Evolutionary conservation across 2,888 invertebrate genomes (phyloP).

Genomic region (Pollenia angustigena): DNA sequence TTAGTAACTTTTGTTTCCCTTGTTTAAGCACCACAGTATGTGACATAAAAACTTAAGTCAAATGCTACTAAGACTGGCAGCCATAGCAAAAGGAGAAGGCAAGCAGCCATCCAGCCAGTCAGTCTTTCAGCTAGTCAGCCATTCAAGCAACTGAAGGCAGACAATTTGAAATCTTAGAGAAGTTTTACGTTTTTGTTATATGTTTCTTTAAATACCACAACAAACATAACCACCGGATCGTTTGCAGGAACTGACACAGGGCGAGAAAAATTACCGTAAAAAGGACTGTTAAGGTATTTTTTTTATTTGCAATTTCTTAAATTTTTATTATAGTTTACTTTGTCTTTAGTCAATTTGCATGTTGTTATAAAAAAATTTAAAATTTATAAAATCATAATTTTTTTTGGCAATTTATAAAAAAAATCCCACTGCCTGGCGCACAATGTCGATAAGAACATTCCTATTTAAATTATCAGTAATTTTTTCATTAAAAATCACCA

Average conservation of each 20-base stretch:
- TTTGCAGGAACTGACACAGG: not conserved
- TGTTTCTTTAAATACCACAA: constrained; percentile 15
- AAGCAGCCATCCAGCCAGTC: constrained; percentile 5
- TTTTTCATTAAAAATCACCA: no score
- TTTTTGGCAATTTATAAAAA: no score
- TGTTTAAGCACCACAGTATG: constrained; percentile 36
- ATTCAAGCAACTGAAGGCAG: constrained; percentile 40
- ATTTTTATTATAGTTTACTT: no score
- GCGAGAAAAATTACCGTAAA: not conserved
- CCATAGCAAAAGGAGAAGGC: constrained; percentile 48
- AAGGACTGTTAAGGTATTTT: no score
- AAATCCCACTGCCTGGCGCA: no score
- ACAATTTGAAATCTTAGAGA: constrained; percentile 57
- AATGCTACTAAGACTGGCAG: constrained; percentile 52
- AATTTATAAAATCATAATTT: no score
- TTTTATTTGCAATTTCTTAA: no score
- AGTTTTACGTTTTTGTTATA: constrained; percentile 38
- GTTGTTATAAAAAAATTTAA: no score
- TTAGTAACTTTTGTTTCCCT: constrained; percentile 43
- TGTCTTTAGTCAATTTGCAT: no score
- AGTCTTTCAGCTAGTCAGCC: constrained; percentile 26
- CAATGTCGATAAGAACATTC: no score
- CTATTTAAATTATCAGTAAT: no score
- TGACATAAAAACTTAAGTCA: constrained; percentile 67
- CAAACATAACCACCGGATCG: constrained; percentile 9